Evolutionary conservation across 2,888 invertebrate genomes (phyloP).

Genomic region (Cryptocephalus moraei): DNA sequence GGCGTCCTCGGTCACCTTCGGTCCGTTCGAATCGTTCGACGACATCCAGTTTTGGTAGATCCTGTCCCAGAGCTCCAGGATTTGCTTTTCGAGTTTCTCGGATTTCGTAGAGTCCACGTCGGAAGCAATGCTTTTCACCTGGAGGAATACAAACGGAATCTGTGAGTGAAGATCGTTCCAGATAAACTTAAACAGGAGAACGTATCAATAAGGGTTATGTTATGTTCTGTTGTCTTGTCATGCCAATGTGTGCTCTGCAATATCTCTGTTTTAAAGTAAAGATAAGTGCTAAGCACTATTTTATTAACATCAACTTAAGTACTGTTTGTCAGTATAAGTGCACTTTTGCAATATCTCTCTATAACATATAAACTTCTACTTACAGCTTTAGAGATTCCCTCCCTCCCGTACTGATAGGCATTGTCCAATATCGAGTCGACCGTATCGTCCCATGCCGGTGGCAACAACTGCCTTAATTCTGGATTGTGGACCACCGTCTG

Average conservation of each 20-base stretch:
- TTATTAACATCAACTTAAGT: too few relatives aligned
- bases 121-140: slow-evolving; percentile 69
- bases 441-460: slow-evolving; percentile 74
- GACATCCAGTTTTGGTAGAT: slow-evolving; percentile 89
- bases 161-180: background rate
- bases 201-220: too few relatives aligned
- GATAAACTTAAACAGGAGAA: too few relatives aligned
- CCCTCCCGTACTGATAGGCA: slow-evolving; percentile 85
- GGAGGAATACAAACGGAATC: slow-evolving; percentile 1
- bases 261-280: too few relatives aligned
- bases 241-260: too few relatives aligned
- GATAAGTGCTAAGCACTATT: too few relatives aligned
- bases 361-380: slow-evolving; percentile 4
- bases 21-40: slow-evolving; percentile 53
- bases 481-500: slow-evolving; percentile 84
- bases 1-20: slow-evolving; percentile 63
- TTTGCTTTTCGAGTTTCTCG: slow-evolving; percentile 74
- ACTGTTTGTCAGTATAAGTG: too few relatives aligned
- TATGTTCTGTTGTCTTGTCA: too few relatives aligned
- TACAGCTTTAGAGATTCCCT: slow-evolving; percentile 81
- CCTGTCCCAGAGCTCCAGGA: slow-evolving; percentile 87
- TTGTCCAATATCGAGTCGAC: slow-evolving; percentile 86
- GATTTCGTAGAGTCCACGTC: slow-evolving; percentile 74
- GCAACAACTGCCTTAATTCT: slow-evolving; percentile 71
- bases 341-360: too few relatives aligned